phyloP scores from a whole-genome alignment of 2,113 vertebrate species.

The Daphoenositta chrysoptera region DNA sequence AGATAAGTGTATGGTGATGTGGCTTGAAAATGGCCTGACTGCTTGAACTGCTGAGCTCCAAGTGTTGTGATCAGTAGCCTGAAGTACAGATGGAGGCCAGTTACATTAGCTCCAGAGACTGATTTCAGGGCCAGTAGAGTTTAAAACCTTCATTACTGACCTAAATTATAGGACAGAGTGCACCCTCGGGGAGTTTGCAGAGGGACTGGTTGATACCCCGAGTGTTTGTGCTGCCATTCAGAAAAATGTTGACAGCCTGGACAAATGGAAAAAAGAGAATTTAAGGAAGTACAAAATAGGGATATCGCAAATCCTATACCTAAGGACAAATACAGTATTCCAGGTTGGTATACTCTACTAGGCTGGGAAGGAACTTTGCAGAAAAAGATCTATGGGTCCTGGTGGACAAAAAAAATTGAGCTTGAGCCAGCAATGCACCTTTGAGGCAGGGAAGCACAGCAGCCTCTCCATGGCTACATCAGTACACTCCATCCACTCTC shows the following conservation, averaged over 20 bases:
- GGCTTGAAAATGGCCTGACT: neutral
- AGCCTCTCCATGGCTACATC: neutral
- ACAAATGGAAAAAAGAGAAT: neutral
- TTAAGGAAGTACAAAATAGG: neutral
- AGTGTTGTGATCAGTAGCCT: neutral
- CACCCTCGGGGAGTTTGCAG: fast-evolving
- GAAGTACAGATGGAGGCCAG: neutral
- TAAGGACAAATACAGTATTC: neutral
- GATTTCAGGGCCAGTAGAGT: neutral
- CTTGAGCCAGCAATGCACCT: neutral
- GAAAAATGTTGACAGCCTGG: neutral
- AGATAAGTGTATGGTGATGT: neutral
- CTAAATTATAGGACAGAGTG: neutral
- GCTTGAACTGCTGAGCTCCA: neutral
- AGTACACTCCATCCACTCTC: neutral
- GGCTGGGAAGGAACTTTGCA: neutral
- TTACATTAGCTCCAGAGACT: neutral
- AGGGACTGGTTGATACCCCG: neutral
- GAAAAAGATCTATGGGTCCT: neutral
- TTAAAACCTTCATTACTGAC: neutral
- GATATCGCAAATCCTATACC: neutral
- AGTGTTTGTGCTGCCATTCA: neutral
- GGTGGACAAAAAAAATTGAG: neutral
- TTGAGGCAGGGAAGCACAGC: neutral
- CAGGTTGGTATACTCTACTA: neutral